Evolutionary conservation across 2,113 vertebrate species (phyloP).

Genomic region (Gymnobelideus leadbeateri): DNA sequence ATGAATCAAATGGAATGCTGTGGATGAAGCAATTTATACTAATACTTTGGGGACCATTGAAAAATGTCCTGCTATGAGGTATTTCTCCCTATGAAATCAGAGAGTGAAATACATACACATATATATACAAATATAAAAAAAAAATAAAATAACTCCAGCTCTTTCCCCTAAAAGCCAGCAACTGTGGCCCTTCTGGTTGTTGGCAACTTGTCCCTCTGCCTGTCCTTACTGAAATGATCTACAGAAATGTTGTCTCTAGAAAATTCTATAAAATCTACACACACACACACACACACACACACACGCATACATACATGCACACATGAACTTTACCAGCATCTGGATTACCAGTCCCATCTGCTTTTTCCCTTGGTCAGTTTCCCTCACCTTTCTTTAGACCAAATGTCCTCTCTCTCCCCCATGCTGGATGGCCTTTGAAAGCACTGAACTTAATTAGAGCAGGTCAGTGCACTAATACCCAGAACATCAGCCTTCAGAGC

Average conservation of each 20-base stretch:
- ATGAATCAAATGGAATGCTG: neutral
- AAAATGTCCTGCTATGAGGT: neutral
- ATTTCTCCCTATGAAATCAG: neutral
- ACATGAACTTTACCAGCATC: neutral
- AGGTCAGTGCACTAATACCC: neutral
- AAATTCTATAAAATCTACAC: neutral
- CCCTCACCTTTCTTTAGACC: neutral
- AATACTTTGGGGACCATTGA: neutral
- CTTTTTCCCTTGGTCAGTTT: neutral
- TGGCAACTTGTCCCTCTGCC: neutral
- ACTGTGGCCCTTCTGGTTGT: neutral
- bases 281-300: neutral
- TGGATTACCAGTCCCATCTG: neutral
- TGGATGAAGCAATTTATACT: neutral
- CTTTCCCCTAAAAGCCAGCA: neutral
- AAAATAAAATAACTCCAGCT: too few relatives aligned
- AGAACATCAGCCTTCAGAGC: neutral
- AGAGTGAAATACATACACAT: neutral
- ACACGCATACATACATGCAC: neutral
- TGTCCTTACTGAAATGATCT: neutral
- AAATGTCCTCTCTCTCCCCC: neutral
- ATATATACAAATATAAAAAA: too few relatives aligned
- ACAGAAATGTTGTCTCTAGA: neutral
- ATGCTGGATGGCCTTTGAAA: neutral
- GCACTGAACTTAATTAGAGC: neutral